Percentiles rank a stretch among this genome's conserved stretches.
phyloP scores from a whole-genome alignment of 2,113 vertebrate genomes.

The Myanophis thanlyinensis region DNA sequence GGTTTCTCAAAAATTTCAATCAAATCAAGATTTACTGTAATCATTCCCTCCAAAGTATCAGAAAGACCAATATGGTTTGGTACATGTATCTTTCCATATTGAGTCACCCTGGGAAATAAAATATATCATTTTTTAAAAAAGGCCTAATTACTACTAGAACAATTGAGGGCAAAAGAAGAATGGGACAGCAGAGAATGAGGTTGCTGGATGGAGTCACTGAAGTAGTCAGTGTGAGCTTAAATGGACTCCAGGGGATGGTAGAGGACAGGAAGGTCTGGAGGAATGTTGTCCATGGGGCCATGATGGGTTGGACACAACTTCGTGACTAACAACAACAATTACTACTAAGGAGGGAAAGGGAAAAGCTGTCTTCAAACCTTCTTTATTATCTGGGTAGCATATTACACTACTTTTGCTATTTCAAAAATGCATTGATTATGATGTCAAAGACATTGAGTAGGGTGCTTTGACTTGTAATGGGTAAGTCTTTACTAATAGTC shows the following conservation, averaged over 20 bases:
- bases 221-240: too few relatives aligned
- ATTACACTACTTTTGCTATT: background rate
- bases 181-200: too few relatives aligned
- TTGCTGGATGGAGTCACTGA: too few relatives aligned
- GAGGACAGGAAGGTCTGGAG: too few relatives aligned
- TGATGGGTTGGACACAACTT: too few relatives aligned
- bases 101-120: background rate
- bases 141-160: background rate
- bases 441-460: background rate
- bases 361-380: background rate
- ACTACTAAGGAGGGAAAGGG: background rate
- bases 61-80: background rate
- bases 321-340: too few relatives aligned
- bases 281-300: too few relatives aligned
- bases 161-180: too few relatives aligned
- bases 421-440: background rate
- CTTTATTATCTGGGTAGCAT: conserved; percentile 13
- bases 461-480: background rate
- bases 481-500: conserved; percentile 18
- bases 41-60: background rate
- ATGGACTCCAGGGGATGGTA: too few relatives aligned
- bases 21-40: background rate
- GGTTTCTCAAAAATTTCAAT: background rate
- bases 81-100: background rate
- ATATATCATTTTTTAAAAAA: background rate